Conservation (phyloP, 2,888 invertebrate species). For the Lamellibrachia satsuma region DNA sequence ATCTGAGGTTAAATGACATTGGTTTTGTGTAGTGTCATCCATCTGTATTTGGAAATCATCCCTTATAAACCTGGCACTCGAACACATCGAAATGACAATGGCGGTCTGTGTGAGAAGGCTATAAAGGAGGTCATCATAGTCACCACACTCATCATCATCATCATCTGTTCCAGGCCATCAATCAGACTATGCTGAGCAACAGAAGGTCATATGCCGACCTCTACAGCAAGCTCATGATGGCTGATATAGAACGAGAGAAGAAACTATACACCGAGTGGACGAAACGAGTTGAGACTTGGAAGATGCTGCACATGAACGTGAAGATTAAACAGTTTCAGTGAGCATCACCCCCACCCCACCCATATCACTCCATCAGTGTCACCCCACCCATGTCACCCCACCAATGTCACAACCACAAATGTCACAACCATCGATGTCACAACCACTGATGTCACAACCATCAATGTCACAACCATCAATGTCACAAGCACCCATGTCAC, state of each 20-base stretch:
- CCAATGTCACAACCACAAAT: background rate
- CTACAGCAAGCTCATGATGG: conserved; percentile 57
- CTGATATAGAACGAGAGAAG: conserved; percentile 63
- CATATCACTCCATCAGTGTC: background rate
- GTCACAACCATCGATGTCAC: background rate
- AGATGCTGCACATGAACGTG: conserved; percentile 51
- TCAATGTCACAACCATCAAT: background rate
- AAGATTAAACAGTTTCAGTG: conserved; percentile 55
- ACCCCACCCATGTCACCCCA: background rate
- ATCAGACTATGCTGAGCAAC: conserved; percentile 63
- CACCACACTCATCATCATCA: background rate
- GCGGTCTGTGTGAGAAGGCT: background rate
- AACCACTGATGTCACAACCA: too few relatives aligned
- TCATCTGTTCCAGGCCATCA: conserved; percentile 52
- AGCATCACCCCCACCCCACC: background rate
- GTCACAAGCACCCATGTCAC: background rate
- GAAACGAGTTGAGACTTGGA: conserved; percentile 58
- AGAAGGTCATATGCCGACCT: conserved; percentile 61
- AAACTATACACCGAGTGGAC: conserved; percentile 56
- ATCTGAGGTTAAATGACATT: too few relatives aligned
- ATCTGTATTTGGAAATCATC: background rate
- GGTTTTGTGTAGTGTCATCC: too few relatives aligned
- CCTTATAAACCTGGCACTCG: too few relatives aligned
- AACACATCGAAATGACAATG: too few relatives aligned
- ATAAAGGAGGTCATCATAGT: background rate